Evolutionary conservation across 1,140 invertebrate genomes (phyloP), one percentile per base, ranked within the genome.

Genomic region (Forficula auricularia): DNA sequence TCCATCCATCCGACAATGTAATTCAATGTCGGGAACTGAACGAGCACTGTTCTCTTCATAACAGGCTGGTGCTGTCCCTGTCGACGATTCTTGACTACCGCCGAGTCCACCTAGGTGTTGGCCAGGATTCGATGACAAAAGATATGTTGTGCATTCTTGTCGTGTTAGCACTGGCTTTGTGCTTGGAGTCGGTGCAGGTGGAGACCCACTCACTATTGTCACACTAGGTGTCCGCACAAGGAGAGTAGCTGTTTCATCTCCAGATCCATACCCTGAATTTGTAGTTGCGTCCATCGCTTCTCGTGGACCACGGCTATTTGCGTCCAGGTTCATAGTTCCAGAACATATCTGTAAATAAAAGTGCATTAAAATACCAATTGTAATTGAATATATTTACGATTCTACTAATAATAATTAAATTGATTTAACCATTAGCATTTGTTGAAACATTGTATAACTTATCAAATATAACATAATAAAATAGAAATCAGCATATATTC

Each of bases 11-110:
- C 75, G 64, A 59, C 81, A 84, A 60, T 88, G 82, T 42, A 88
- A 65, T 63, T 88, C 84, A 52, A 90, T 83, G 57, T 89, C 84
- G 12, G 85, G 85, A 48, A 89, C 84, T 47, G 80, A 85, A 55
- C 82, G 71, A 9, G 81, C 74, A 19, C 19, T 20, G 38, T 10
- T 8, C 13, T n/a, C 38, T 8, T 13, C 13, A 19, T 7, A 15
- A 10, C 18, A 8, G 9, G 14, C n/a, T 15, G 13, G 7, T 13
- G 38, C 13, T 13, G 14, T 18, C n/a, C 38, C 38, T 13, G 15
- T 14, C 14, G 20, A n/a, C 20, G 20, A 16, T 13, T 18, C 19
- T 9, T 41, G 22, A 41, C 13, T 14, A 22, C 30, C 15, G 39
- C 22, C 15, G 19, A 20, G 10, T 13, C 22, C 13, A 13, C 18